phyloP scores from a whole-genome alignment of 2,797 vertebrate species.

The Cuculus canorus region DNA sequence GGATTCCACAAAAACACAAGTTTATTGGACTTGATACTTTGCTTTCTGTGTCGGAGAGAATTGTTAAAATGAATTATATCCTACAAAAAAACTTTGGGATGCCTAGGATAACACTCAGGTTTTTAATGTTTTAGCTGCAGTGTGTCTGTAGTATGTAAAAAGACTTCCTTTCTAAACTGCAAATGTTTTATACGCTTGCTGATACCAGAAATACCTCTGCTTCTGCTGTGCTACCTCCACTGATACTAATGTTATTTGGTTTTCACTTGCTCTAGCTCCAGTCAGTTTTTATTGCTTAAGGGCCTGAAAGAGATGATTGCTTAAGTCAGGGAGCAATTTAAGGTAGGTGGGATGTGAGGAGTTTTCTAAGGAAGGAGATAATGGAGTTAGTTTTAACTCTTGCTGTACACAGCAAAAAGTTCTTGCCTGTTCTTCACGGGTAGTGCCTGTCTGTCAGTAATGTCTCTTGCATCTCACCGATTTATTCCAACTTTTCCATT shows the following conservation, averaged over 20 bases:
- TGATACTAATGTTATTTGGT: neutral
- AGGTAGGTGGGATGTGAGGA: neutral
- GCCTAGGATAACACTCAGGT: neutral
- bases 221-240: neutral
- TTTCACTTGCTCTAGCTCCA: slow-evolving; percentile 5
- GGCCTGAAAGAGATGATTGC: slow-evolving; percentile 48
- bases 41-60: neutral
- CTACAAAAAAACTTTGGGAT: neutral
- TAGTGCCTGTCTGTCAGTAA: neutral
- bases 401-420: neutral
- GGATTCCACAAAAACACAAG: neutral
- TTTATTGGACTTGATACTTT: neutral
- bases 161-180: neutral
- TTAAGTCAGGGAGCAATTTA: slow-evolving; percentile 52
- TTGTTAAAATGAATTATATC: neutral
- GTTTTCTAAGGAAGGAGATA: slow-evolving; percentile 9
- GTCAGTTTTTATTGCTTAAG: slow-evolving; percentile 40
- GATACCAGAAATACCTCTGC: slow-evolving; percentile 14
- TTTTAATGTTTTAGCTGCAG: neutral
- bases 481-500: neutral
- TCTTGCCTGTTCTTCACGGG: neutral
- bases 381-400: slow-evolving; percentile 11
- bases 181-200: neutral
- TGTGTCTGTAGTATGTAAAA: slow-evolving; percentile 6
- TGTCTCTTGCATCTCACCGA: neutral